Conservation (phyloP, 35 echinoderm and acorn worm genomes). For the Ophiothrix spiculata region DNA sequence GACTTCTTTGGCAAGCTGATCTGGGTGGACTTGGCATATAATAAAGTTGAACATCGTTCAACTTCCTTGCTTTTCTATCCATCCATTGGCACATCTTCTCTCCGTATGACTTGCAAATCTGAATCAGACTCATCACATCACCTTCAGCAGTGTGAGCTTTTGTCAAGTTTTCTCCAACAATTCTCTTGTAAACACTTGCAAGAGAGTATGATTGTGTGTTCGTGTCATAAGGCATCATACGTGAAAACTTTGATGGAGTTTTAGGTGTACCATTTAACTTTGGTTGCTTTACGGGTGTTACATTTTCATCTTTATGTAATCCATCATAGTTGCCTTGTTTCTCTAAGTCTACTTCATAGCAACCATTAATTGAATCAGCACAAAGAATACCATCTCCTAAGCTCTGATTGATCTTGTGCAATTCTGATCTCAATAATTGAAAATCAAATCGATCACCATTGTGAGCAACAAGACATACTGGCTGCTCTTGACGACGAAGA, state of each 20-base stretch:
- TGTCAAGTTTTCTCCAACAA: not conserved
- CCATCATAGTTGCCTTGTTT: no score
- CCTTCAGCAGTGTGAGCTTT: slow-evolving; percentile 10
- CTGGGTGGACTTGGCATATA: slow-evolving; percentile 22
- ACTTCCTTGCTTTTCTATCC: slow-evolving; percentile 11
- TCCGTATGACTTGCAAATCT: not conserved
- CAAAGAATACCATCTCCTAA: slow-evolving; percentile 28
- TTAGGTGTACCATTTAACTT: no score
- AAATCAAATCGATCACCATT: slow-evolving; percentile 90
- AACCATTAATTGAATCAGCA: slow-evolving; percentile 45
- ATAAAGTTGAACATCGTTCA: slow-evolving; percentile 18
- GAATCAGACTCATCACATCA: slow-evolving; percentile 13
- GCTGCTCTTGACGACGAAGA: slow-evolving; percentile 53
- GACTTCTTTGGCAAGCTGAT: not conserved
- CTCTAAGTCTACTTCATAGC: slow-evolving; percentile 4
- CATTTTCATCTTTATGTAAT: no score
- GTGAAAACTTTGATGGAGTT: no score
- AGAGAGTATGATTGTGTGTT: not conserved
- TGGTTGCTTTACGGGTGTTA: no score
- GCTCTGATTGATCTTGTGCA: slow-evolving; percentile 23
- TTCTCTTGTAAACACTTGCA: slow-evolving; percentile 2
- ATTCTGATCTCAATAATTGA: slow-evolving; percentile 55
- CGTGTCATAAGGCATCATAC: no score
- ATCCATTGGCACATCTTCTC: slow-evolving; percentile 28
- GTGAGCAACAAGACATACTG: slow-evolving; percentile 86